phyloP scores from a whole-genome alignment of 2,113 vertebrate genomes.

The Empidonax traillii region DNA sequence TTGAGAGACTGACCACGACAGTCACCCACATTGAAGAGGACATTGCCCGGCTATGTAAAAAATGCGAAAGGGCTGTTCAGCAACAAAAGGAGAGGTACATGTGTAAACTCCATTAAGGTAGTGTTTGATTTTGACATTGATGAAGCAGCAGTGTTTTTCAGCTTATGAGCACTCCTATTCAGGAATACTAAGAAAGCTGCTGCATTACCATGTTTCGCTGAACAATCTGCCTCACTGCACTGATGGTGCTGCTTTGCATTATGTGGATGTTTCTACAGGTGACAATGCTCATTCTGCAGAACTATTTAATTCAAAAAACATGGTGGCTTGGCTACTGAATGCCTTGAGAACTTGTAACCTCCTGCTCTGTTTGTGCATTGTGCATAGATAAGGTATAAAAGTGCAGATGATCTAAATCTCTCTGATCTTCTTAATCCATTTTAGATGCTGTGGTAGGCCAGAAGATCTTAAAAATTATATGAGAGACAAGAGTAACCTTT shows the following conservation, averaged over 20 bases:
- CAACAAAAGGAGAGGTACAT: slow-evolving; percentile 80
- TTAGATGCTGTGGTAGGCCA: neutral
- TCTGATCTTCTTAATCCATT: neutral
- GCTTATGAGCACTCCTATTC: neutral
- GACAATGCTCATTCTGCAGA: neutral
- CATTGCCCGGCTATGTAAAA: slow-evolving; percentile 74
- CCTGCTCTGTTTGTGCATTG: neutral
- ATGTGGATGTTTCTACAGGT: neutral
- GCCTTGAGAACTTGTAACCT: neutral
- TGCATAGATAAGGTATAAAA: neutral
- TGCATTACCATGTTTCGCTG: rapidly evolving
- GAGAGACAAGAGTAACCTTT: neutral
- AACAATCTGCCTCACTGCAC: neutral
- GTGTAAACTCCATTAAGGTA: neutral
- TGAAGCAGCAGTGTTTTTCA: neutral
- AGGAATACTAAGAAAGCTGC: neutral
- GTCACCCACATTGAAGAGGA: slow-evolving; percentile 76
- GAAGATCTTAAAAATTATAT: neutral
- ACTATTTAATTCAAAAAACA: neutral
- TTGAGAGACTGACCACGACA: slow-evolving; percentile 73
- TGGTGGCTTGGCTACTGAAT: neutral
- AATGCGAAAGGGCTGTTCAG: slow-evolving; percentile 74
- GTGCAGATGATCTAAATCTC: neutral
- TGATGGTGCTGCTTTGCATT: neutral
- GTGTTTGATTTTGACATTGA: neutral